Percentiles rank a stretch among this genome's conserved stretches.
Conservation (phyloP, 2,888 invertebrate genomes). For the Cecidostiba fungosa region DNA sequence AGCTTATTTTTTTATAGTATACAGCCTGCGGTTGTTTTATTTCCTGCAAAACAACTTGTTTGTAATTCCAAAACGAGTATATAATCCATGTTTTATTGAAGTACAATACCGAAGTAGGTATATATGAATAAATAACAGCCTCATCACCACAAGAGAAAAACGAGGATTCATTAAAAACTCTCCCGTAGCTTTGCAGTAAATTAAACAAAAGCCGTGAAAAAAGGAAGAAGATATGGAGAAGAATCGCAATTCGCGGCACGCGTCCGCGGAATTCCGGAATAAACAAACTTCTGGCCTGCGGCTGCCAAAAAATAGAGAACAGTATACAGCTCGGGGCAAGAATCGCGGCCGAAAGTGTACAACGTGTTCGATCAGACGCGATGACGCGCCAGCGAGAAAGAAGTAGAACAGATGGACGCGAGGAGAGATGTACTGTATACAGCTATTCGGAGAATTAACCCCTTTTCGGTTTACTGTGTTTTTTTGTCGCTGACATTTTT, state of each 20-base stretch:
- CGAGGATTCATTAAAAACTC: background rate
- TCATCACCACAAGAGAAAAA: background rate
- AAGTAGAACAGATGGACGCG: slow-evolving; percentile 57
- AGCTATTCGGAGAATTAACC: slow-evolving; percentile 46
- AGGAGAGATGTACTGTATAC: background rate
- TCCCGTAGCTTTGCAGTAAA: background rate
- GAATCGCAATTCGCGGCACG: slow-evolving; percentile 19
- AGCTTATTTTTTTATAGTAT: background rate
- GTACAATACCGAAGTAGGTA: no score
- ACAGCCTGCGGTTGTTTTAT: no score
- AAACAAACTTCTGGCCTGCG: slow-evolving; percentile 33
- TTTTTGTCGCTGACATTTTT: background rate
- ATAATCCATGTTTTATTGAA: no score
- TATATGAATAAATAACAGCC: no score
- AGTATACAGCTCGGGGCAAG: background rate
- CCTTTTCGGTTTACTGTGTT: background rate
- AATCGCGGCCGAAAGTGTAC: slow-evolving; percentile 10
- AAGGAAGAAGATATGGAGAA: slow-evolving; percentile 1
- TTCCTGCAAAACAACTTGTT: no score
- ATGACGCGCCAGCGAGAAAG: slow-evolving; percentile 38
- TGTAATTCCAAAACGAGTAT: no score
- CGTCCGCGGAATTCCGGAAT: slow-evolving; percentile 25
- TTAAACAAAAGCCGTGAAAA: slow-evolving; percentile 19
- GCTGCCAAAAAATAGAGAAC: slow-evolving; percentile 8
- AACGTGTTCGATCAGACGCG: slow-evolving; percentile 58